Percentiles rank a stretch among this genome's conserved stretches.
Conservation (phyloP, 2,888 invertebrate species). For the Sicus ferrugineus region DNA sequence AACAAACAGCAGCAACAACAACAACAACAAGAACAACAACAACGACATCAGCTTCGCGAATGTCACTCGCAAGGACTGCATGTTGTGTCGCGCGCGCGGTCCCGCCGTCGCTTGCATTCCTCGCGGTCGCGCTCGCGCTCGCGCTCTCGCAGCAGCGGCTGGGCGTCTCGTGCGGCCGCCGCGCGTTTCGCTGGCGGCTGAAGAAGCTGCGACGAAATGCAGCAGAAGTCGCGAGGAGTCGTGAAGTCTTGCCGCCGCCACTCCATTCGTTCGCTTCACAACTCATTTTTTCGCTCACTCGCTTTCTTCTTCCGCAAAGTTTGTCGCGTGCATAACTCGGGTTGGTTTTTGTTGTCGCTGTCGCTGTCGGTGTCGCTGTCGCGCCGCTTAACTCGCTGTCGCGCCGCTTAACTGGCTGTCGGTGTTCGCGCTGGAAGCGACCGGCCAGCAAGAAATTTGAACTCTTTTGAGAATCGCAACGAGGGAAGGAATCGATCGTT, state of each 20-base stretch:
- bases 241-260: not conserved
- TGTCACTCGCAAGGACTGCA: conserved; percentile 5
- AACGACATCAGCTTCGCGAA: not conserved
- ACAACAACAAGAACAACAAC: conserved; percentile 14
- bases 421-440: no score
- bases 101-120: not conserved
- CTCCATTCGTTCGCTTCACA: no score
- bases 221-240: not conserved
- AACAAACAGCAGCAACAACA: not conserved
- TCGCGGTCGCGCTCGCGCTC: not conserved
- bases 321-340: conserved; percentile 4
- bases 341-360: not conserved
- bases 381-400: not conserved
- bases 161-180: no score
- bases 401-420: no score
- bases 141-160: not conserved
- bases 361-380: not conserved
- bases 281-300: no score
- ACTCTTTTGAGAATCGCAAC: no score
- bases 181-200: not conserved
- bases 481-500: no score
- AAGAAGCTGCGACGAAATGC: conserved; percentile 15
- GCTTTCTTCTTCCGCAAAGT: not conserved
- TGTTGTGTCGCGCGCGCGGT: not conserved
- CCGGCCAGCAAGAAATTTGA: no score